Evolutionary conservation across 2,113 vertebrate species (phyloP).

Genomic region (Microtus montanus): DNA sequence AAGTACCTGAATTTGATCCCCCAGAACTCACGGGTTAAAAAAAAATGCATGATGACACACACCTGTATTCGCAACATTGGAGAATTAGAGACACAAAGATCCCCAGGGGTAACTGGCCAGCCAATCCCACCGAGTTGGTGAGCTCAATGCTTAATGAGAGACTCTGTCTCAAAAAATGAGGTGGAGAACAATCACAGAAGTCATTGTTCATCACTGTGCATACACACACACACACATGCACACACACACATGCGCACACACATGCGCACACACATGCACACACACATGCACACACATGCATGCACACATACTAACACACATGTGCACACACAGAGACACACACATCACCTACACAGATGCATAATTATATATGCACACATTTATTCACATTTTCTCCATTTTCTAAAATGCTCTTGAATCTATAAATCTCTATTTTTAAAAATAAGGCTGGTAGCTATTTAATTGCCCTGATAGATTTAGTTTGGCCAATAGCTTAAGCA

Average conservation of each 20-base stretch:
- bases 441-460: constrained; percentile 25
- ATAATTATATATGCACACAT: background rate
- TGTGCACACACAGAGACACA: background rate
- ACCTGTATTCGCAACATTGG: background rate
- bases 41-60: no score
- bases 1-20: background rate
- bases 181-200: background rate
- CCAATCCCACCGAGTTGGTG: background rate
- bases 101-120: background rate
- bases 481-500: no score
- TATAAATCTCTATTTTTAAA: constrained; percentile 31
- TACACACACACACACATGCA: no score
- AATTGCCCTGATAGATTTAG: background rate
- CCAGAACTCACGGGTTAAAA: background rate
- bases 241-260: background rate
- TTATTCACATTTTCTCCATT: background rate
- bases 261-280: no score
- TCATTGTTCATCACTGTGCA: background rate
- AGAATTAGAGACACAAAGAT: background rate
- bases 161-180: background rate
- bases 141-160: background rate
- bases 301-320: background rate
- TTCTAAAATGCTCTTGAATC: constrained; percentile 25
- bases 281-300: no score
- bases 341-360: background rate